Evolutionary conservation across 2,888 invertebrate species (phyloP).

Genomic region (Rhyacophila evoluta): DNA sequence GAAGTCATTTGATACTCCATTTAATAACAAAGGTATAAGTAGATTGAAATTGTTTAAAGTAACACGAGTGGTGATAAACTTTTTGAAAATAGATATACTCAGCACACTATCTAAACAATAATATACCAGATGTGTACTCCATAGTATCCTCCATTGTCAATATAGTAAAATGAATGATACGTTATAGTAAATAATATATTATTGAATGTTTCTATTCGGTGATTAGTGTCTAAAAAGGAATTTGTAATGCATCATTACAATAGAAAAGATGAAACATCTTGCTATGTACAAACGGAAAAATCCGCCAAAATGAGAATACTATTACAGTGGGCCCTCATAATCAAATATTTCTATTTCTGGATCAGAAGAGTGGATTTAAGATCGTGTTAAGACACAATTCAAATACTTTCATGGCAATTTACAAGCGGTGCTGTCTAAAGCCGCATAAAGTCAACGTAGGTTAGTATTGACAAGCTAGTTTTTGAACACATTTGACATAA

Average conservation of each 20-base stretch:
- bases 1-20: not conserved
- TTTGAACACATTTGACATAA: constrained; percentile 28
- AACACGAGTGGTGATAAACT: not conserved
- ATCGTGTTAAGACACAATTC: not conserved
- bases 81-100: not conserved
- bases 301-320: not conserved
- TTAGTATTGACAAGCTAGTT: constrained; percentile 40
- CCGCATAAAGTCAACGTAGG: constrained; percentile 39
- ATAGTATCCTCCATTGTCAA: too few relatives aligned
- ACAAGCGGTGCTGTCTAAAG: constrained; percentile 20
- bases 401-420: not conserved
- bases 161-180: too few relatives aligned
- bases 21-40: not conserved
- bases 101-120: not conserved
- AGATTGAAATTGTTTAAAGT: not conserved
- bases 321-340: not conserved
- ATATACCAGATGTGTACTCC: too few relatives aligned
- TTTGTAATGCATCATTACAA: too few relatives aligned
- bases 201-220: too few relatives aligned
- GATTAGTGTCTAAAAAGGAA: too few relatives aligned
- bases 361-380: not conserved
- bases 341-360: not conserved
- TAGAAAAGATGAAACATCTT: too few relatives aligned
- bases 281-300: not conserved
- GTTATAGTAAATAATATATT: too few relatives aligned